Conservation (phyloP, 2,113 vertebrate species). For the Colinus virginianus region DNA sequence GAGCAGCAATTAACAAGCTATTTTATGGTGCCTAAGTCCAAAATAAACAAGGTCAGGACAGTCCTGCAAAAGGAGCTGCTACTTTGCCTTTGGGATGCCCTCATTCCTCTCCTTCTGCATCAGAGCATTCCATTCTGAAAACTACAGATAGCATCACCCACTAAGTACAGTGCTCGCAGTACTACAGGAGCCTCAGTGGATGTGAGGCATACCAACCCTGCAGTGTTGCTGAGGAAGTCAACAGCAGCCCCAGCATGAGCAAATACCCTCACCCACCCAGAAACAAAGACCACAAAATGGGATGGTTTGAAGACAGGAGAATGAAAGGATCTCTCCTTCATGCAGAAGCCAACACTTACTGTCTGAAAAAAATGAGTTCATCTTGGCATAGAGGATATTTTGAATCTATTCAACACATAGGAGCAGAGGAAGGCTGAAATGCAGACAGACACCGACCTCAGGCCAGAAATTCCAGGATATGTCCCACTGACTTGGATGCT, state of each 20-base stretch:
- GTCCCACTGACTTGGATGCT: background rate
- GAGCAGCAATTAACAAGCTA: constrained; percentile 59
- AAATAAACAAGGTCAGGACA: constrained; percentile 60
- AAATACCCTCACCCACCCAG: background rate
- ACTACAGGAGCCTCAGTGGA: background rate
- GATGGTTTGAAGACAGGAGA: background rate
- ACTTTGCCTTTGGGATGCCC: background rate
- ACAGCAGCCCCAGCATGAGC: background rate
- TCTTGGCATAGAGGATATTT: background rate
- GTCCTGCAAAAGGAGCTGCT: background rate
- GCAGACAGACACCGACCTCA: background rate
- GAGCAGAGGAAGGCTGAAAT: background rate
- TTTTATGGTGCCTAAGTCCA: constrained; percentile 32
- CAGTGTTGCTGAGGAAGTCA: background rate
- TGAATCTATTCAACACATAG: background rate
- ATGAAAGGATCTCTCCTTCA: background rate
- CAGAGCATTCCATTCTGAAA: background rate
- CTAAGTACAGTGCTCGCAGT: background rate
- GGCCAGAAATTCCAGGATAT: background rate
- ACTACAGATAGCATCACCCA: rapidly evolving
- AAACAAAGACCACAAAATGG: background rate
- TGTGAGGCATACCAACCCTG: background rate
- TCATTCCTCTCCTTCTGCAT: background rate
- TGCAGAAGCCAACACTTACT: background rate
- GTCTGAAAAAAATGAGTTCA: background rate